Evolutionary conservation across 2,797 vertebrate species (phyloP).

Genomic region (Alosa sapidissima): DNA sequence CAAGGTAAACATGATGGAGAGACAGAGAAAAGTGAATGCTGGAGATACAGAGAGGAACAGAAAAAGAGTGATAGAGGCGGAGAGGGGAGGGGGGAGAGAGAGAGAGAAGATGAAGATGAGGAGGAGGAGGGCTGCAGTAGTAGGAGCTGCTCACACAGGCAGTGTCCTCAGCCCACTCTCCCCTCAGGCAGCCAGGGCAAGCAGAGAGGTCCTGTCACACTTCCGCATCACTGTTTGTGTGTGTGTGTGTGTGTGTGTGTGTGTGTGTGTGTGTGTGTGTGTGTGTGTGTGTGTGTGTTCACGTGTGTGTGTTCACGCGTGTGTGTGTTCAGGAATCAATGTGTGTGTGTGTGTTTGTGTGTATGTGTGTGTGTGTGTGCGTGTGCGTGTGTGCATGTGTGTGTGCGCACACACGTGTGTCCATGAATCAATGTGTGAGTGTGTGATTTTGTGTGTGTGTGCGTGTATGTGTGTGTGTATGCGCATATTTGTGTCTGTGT

Average conservation of each 20-base stretch:
- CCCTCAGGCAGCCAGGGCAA: background rate
- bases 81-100: background rate
- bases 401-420: background rate
- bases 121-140: background rate
- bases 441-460: background rate
- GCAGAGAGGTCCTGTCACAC: background rate
- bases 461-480: background rate
- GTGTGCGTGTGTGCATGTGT: background rate
- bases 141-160: background rate
- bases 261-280: background rate
- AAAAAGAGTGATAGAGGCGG: background rate
- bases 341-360: background rate
- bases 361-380: background rate
- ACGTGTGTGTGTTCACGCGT: no score
- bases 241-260: background rate
- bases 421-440: background rate
- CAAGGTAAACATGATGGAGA: conserved; percentile 3
- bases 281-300: background rate
- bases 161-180: background rate
- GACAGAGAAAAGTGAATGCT: background rate
- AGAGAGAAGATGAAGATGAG: background rate
- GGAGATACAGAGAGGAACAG: background rate
- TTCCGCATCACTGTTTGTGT: background rate
- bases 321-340: background rate
- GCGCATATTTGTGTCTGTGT: background rate